A percentile compares a stretch with the other conserved stretches of the same genome.
Conservation (phyloP, 2,113 vertebrate species). For the Ptyas mucosa region DNA sequence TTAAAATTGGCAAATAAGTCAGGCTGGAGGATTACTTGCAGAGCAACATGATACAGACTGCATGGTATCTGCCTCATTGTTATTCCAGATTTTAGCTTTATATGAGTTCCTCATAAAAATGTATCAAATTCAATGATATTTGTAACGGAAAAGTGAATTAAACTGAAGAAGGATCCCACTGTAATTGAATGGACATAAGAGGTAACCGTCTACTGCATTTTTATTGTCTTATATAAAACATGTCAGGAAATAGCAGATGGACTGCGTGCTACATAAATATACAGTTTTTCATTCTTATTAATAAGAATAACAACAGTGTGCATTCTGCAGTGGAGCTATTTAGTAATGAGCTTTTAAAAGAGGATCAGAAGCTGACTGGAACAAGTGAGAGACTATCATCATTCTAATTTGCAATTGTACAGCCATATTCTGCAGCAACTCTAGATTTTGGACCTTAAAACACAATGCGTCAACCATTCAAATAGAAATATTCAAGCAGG, state of each 20-base stretch:
- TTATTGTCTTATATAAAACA: background rate
- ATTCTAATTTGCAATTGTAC: background rate
- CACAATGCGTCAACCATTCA: background rate
- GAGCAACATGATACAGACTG: background rate
- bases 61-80: background rate
- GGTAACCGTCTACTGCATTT: background rate
- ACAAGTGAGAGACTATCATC: background rate
- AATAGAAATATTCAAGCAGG: background rate
- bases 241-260: background rate
- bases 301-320: background rate
- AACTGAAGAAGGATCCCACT: background rate
- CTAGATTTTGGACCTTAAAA: background rate
- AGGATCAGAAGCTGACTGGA: background rate
- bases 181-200: background rate
- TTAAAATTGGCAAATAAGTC: slow-evolving; percentile 13
- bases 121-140: slow-evolving; percentile 7
- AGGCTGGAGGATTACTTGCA: background rate
- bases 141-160: background rate
- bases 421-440: background rate
- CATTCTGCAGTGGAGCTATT: background rate
- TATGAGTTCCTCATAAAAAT: background rate
- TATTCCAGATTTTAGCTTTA: slow-evolving; percentile 10
- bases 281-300: background rate
- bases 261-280: background rate
- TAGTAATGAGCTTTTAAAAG: background rate